Base-by-base conservation (phyloP, 2,888 invertebrate genomes). In the Mellilla xanthometata region DNA sequence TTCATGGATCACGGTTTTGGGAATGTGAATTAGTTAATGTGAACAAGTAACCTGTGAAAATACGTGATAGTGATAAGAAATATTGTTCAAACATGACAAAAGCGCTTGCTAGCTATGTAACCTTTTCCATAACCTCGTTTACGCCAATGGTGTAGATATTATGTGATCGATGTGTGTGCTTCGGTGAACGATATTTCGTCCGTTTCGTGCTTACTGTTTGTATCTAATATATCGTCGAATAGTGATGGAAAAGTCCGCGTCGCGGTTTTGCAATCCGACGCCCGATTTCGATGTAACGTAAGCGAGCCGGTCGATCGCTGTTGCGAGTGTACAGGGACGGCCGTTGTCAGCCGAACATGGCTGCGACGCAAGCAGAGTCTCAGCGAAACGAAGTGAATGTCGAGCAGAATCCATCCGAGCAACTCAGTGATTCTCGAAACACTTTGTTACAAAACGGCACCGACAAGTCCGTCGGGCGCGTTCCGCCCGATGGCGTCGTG, bases 321-420 rank as follows among this genome's bases (percentile, higher is more conserved):
- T 76, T 84, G 92, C 92, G 91, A 92, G 92, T 92, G 91, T 91
- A 92, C 81, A 77, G 83, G 74, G 76, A 80, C 84, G 79, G 83
- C 82, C 76, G 90, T 89, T 77, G 85, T 81, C 90, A 83, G 90
- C 89, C 83, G 91, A 94, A 94, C 93, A 94, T 94, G 94, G 94
- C 94, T 93, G 94, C 94, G 92, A 94, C 94, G 92, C 94, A 94
- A 93, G 93, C 94, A 90, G 94, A 94, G 92, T 92, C 93, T 91
- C 94, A 94, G 90, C 93, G 93, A 91, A 94, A 93, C 92, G 94
- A 94, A 92, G 90, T 91, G 84, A 93, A 91, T 87, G 90, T 92
- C 80, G 91, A 92, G 76, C 92, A 92, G 87, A 92, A 90, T 90
- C 90, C 91, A 85, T 86, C 91, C 80, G 92, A 93, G 73, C 92